Conservation (phyloP, 2,113 vertebrate species). For the Dascyllus trimaculatus region DNA sequence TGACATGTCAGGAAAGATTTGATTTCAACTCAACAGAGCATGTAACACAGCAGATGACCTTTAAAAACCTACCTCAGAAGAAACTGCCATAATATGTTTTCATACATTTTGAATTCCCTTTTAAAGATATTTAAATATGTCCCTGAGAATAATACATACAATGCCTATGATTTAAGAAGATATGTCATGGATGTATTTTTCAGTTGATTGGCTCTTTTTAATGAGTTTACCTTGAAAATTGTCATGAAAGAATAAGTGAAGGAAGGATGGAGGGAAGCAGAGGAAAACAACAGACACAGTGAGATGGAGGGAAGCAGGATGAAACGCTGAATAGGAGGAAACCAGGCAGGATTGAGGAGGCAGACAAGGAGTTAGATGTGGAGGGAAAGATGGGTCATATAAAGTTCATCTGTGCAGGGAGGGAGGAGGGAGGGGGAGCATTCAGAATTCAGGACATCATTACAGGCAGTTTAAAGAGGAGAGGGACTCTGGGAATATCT, state of each 20-base stretch:
- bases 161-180: background rate
- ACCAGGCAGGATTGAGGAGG: conserved; percentile 50
- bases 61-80: conserved; percentile 3
- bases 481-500: conserved; percentile 49
- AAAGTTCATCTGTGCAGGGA: conserved; percentile 61
- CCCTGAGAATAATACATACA: background rate
- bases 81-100: conserved; percentile 3
- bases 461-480: conserved; percentile 39
- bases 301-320: conserved; percentile 41
- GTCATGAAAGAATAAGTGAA: conserved; percentile 9
- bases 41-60: conserved; percentile 3
- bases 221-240: conserved; percentile 1
- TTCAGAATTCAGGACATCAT: conserved; percentile 26
- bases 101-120: background rate
- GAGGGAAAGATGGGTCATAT: conserved; percentile 52
- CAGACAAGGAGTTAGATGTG: conserved; percentile 34
- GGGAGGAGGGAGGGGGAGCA: conserved; percentile 24
- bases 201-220: background rate
- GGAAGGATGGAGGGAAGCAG: conserved; percentile 13
- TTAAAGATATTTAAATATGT: background rate
- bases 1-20: background rate
- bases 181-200: conserved; percentile 4
- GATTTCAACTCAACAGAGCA: background rate
- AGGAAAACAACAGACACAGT: conserved; percentile 1
- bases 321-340: conserved; percentile 60